Percentiles rank a stretch among this genome's conserved stretches.
These are phyloP conservation scores for Ochlodes sylvanus DNA, from an alignment of 2,888 invertebrate species.

Conservation along the genomic window DNA sequence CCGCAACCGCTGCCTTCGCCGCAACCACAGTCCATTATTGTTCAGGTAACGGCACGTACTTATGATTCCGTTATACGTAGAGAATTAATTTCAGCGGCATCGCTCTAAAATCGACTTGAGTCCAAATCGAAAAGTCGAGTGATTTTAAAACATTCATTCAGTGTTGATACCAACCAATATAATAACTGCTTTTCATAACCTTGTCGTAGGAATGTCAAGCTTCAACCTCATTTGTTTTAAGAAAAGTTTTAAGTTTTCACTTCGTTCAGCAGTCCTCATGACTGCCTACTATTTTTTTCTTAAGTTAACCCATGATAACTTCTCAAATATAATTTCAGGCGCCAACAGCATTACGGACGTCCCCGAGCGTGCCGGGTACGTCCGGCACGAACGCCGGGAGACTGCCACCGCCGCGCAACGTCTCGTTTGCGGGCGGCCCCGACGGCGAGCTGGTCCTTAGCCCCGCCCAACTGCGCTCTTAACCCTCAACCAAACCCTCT, in stretches of 20 bases:
- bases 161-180: no score
- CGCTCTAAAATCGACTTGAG: no score
- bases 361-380: constrained; percentile 42
- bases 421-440: constrained; percentile 79
- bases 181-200: no score
- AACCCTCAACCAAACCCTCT: constrained; percentile 74
- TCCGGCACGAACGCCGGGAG: constrained; percentile 50
- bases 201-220: no score
- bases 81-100: no score
- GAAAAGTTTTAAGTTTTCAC: no score
- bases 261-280: no score
- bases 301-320: constrained; percentile 10
- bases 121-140: no score
- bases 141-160: no score
- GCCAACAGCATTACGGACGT: constrained; percentile 41
- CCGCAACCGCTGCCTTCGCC: constrained; percentile 42
- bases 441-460: constrained; percentile 87
- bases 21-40: constrained; percentile 47
- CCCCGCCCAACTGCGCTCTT: constrained; percentile 86
- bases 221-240: no score
- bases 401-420: constrained; percentile 74
- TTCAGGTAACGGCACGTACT: constrained; percentile 47
- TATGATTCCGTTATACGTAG: no score
- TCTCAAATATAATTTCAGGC: constrained; percentile 39
- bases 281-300: no score